Conservation (phyloP, 2,888 invertebrate species). For the Cerceris ruficornis region DNA sequence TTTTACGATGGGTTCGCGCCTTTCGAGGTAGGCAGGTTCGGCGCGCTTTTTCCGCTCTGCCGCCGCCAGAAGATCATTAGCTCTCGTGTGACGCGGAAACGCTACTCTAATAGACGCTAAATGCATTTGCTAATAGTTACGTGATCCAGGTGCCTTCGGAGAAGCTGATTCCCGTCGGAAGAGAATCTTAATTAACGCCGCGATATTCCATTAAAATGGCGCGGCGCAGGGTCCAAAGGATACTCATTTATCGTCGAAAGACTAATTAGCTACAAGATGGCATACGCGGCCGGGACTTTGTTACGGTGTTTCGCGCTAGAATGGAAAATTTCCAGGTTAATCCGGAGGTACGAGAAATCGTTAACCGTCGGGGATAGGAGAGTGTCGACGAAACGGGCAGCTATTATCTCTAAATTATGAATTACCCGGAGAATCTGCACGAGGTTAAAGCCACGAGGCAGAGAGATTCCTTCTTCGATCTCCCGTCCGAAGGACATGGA, state of each 20-base stretch:
- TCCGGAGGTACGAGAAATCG: neutral
- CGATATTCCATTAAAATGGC: conserved; percentile 62
- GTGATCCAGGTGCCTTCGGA: conserved; percentile 49
- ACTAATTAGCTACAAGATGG: conserved; percentile 49
- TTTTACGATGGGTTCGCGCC: conserved; percentile 53
- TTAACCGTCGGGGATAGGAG: neutral
- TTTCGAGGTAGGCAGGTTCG: conserved; percentile 25
- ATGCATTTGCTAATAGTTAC: conserved; percentile 63
- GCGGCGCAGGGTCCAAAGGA: conserved; percentile 46
- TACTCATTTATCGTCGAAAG: conserved; percentile 53
- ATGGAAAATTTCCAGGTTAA: conserved; percentile 34
- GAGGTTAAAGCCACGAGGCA: no score
- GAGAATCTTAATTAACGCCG: conserved; percentile 62
- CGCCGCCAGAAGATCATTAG: conserved; percentile 44
- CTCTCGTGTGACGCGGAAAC: conserved; percentile 42
- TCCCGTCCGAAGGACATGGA: no score
- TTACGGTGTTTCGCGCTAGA: conserved; percentile 21
- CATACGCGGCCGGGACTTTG: conserved; percentile 23
- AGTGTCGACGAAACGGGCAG: no score
- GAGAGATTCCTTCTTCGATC: no score
- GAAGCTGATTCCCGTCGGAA: conserved; percentile 41
- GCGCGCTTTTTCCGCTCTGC: conserved; percentile 35
- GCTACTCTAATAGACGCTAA: conserved; percentile 61
- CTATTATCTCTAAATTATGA: no score
- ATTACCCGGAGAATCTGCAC: no score